Conservation (phyloP, 2,888 invertebrate genomes). For the Vanessa cardui region DNA sequence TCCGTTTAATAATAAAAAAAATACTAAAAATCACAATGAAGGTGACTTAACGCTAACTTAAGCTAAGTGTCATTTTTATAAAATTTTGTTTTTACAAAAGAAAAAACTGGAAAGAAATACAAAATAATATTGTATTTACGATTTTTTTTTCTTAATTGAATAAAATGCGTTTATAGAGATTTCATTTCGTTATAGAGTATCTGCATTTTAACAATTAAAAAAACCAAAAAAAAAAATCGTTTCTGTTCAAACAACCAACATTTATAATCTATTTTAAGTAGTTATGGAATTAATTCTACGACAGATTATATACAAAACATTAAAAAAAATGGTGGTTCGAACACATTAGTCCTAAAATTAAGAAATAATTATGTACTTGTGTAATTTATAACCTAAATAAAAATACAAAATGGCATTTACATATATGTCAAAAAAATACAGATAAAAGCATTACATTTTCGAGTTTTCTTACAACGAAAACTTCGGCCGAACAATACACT, state of each 20-base stretch:
- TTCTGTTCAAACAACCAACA: slow-evolving; percentile 28
- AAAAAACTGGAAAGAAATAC: slow-evolving; percentile 6
- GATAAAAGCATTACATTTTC: neutral
- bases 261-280: slow-evolving; percentile 49
- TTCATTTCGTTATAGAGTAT: slow-evolving; percentile 3
- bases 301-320: slow-evolving; percentile 50
- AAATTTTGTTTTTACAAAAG: slow-evolving; percentile 39
- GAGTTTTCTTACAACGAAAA: slow-evolving; percentile 9
- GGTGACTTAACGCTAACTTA: slow-evolving; percentile 64
- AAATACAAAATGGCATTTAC: slow-evolving; percentile 34
- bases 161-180: slow-evolving; percentile 19
- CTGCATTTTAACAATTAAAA: slow-evolving; percentile 28
- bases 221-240: slow-evolving; percentile 34
- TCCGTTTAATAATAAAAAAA: slow-evolving; percentile 42
- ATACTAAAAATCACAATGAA: slow-evolving; percentile 65
- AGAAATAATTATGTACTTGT: slow-evolving; percentile 42
- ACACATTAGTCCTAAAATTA: slow-evolving; percentile 51
- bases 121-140: neutral
- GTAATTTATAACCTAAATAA: slow-evolving; percentile 30
- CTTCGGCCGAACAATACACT: neutral
- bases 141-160: slow-evolving; percentile 24
- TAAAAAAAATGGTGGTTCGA: slow-evolving; percentile 62
- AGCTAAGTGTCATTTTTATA: slow-evolving; percentile 38
- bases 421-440: slow-evolving; percentile 22
- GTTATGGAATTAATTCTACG: slow-evolving; percentile 34